Conservation (phyloP, 2,113 vertebrate species). For the Hoplias malabaricus region DNA sequence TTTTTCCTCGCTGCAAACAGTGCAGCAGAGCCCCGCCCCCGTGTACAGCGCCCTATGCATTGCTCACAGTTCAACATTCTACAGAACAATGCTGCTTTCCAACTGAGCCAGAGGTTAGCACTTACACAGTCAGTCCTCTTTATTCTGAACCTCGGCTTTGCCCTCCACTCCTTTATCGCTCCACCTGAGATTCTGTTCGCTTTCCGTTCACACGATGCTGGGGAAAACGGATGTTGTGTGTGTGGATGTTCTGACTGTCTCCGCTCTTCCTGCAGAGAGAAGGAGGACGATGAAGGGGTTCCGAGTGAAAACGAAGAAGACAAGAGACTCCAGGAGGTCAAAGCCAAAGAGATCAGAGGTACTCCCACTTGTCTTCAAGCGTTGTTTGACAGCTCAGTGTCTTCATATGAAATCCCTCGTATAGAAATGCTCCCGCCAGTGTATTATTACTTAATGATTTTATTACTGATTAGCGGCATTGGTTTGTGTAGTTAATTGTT, state of each 20-base stretch:
- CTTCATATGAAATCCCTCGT: too few relatives aligned
- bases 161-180: not conserved
- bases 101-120: too few relatives aligned
- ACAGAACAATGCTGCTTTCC: too few relatives aligned
- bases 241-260: not conserved
- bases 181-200: not conserved
- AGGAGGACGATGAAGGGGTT: constrained; percentile 90
- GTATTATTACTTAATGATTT: too few relatives aligned
- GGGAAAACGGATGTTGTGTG: not conserved
- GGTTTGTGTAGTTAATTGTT: too few relatives aligned
- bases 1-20: too few relatives aligned
- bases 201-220: not conserved
- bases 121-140: not conserved
- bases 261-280: constrained; percentile 74
- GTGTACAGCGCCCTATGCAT: too few relatives aligned
- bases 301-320: constrained; percentile 91
- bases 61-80: too few relatives aligned
- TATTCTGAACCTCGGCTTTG: not conserved
- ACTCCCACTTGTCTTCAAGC: not conserved
- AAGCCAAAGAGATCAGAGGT: constrained; percentile 86
- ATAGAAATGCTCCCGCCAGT: not conserved
- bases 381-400: too few relatives aligned
- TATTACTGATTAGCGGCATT: too few relatives aligned
- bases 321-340: constrained; percentile 78
- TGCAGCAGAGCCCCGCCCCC: too few relatives aligned